phyloP scores from a whole-genome alignment of 1,140 invertebrate species.

The Helicoverpa zea region DNA sequence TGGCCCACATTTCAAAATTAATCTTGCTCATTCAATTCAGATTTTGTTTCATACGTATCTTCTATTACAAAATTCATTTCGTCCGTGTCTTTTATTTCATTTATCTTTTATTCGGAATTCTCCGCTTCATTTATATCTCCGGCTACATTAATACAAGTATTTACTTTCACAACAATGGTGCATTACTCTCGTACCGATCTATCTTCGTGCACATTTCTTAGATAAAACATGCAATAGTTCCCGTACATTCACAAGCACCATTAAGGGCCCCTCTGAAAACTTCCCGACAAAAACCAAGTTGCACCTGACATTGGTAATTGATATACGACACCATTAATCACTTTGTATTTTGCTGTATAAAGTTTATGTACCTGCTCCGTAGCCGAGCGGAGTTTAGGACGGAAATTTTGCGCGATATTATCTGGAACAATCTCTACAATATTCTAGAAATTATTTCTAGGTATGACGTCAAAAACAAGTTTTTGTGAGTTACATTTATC shows the following conservation, averaged over 20 bases:
- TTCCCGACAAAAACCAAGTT: slow-evolving; percentile 58
- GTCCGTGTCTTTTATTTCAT: slow-evolving; percentile 28
- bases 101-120: slow-evolving; percentile 33
- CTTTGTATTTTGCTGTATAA: slow-evolving; percentile 56
- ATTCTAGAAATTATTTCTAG: neutral
- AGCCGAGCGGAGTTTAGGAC: neutral
- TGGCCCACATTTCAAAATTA: slow-evolving; percentile 7
- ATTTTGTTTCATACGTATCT: slow-evolving; percentile 12
- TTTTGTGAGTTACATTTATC: neutral
- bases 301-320: slow-evolving; percentile 73
- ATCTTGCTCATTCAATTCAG: slow-evolving; percentile 3
- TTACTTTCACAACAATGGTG: slow-evolving; percentile 33
- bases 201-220: slow-evolving; percentile 42
- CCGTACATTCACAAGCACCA: slow-evolving; percentile 47
- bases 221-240: slow-evolving; percentile 53
- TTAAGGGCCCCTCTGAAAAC: slow-evolving; percentile 55
- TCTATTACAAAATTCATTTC: slow-evolving; percentile 31
- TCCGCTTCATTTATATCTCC: slow-evolving; percentile 30
- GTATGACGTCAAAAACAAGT: neutral
- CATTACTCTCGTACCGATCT: slow-evolving; percentile 14
- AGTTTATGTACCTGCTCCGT: slow-evolving; percentile 50
- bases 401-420: slow-evolving; percentile 4
- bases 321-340: slow-evolving; percentile 74
- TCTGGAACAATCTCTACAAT: neutral
- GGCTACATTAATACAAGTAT: slow-evolving; percentile 32